Evolutionary conservation across 2,113 vertebrate species (phyloP).

Genomic region (Cochlearius cochlearius): DNA sequence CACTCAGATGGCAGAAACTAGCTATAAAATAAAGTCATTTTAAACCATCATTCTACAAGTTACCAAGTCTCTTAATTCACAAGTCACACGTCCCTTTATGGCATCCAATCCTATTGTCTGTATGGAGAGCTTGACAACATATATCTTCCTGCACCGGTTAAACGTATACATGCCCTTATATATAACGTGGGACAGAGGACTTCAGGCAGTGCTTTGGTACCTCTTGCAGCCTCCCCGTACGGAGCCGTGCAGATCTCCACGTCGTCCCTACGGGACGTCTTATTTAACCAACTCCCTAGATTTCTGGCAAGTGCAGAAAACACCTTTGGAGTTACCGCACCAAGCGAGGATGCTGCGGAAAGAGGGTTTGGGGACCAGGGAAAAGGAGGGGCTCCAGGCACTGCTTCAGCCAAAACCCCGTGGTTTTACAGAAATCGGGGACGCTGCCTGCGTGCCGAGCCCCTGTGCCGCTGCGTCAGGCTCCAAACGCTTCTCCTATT

Average conservation of each 20-base stretch:
- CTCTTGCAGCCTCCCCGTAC: neutral
- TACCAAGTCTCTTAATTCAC: constrained; percentile 73
- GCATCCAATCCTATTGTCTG: neutral
- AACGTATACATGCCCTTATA: neutral
- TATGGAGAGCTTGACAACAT: neutral
- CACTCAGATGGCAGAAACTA: constrained; percentile 71
- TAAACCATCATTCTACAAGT: constrained; percentile 60
- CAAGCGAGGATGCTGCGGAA: neutral
- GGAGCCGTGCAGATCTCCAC: neutral
- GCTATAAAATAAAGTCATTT: constrained; percentile 76
- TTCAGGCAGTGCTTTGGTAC: neutral
- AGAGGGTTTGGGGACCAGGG: neutral
- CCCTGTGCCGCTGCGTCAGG: accelerated
- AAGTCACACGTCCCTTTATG: constrained; percentile 42
- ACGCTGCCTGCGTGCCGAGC: neutral
- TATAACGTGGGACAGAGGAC: neutral
- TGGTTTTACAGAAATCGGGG: neutral
- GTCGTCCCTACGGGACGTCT: accelerated
- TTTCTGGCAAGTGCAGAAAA: neutral
- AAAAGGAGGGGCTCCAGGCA: neutral
- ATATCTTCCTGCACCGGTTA: neutral
- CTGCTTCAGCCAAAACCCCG: neutral
- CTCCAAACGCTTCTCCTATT: neutral
- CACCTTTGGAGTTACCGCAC: neutral
- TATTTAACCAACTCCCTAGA: neutral